Conservation (phyloP, 2,888 invertebrate genomes). For the Papilio protenor region DNA sequence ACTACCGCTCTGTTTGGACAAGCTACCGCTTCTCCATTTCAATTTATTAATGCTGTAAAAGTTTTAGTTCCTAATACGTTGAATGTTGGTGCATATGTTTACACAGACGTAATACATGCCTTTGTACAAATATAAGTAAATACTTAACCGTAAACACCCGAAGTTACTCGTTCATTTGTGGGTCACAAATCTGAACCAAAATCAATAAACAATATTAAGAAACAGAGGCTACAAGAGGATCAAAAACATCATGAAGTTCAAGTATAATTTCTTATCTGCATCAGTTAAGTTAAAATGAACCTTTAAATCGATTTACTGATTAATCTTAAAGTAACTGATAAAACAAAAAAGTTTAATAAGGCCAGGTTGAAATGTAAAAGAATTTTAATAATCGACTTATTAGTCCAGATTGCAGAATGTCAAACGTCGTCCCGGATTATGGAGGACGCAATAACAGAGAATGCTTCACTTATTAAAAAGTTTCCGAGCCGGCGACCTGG, state of each 20-base stretch:
- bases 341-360: constrained; percentile 33
- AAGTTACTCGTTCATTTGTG: background rate
- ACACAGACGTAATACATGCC: background rate
- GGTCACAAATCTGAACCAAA: background rate
- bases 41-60: constrained; percentile 4
- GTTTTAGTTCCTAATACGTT: background rate
- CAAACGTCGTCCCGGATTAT: constrained; percentile 43
- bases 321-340: constrained; percentile 23
- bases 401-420: constrained; percentile 43
- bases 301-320: constrained; percentile 11
- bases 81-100: background rate
- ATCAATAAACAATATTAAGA: constrained; percentile 1
- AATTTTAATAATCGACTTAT: constrained; percentile 43
- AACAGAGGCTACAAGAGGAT: background rate
- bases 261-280: background rate
- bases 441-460: constrained; percentile 52
- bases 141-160: no score
- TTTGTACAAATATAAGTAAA: no score
- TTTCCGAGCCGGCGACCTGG: constrained; percentile 52
- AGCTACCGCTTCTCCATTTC: constrained; percentile 9
- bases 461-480: constrained; percentile 64
- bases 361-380: constrained; percentile 18
- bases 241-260: background rate
- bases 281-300: background rate
- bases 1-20: constrained; percentile 16